Evolutionary conservation across 2,797 vertebrate species (phyloP).

Genomic region (Jordanella pulchra): DNA sequence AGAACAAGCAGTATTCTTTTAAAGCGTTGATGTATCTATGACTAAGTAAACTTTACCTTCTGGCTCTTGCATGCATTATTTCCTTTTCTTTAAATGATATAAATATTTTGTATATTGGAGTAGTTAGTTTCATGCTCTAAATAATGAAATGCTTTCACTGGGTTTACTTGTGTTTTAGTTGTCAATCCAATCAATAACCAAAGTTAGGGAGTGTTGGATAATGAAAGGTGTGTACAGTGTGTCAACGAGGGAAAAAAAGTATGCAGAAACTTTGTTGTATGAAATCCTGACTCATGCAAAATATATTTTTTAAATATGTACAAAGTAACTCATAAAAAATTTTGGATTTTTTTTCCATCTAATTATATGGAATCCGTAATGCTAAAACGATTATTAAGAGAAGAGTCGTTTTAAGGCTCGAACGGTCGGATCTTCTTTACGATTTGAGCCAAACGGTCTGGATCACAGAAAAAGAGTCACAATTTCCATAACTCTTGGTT

Average conservation of each 20-base stretch:
- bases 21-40: neutral
- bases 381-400: neutral
- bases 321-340: neutral
- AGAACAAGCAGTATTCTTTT: slow-evolving; percentile 43
- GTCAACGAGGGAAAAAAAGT: neutral
- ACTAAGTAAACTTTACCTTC: neutral
- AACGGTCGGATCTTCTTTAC: neutral
- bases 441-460: neutral
- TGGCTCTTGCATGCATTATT: neutral
- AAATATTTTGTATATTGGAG: neutral
- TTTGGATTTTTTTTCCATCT: neutral
- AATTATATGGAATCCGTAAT: neutral
- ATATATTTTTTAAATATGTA: neutral
- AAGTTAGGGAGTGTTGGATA: neutral
- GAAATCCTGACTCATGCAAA: neutral
- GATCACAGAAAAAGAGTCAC: neutral
- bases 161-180: neutral
- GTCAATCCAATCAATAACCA: neutral
- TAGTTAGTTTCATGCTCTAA: neutral
- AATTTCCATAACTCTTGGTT: neutral
- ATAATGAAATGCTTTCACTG: neutral
- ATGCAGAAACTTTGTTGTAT: neutral
- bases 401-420: neutral
- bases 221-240: neutral
- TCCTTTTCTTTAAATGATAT: neutral